Evolutionary conservation across 1,140 invertebrate species (phyloP), one percentile per base, ranked within the genome.

Genomic region (Cyclargus thomasi): DNA sequence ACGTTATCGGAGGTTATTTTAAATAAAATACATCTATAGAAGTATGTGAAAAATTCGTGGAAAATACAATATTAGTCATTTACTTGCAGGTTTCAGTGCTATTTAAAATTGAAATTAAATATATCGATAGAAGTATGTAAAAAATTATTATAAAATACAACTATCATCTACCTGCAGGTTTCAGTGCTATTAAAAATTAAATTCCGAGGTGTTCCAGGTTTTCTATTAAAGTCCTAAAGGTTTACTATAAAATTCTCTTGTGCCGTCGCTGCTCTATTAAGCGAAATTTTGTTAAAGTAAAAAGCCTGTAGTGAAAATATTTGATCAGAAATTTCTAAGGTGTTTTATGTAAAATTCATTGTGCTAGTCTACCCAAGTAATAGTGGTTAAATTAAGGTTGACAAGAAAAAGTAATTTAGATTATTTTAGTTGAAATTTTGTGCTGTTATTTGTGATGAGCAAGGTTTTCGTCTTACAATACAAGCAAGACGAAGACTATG

Each of bases 161-260:
- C 10, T 47, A 47, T 47, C 39, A 16, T 16, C 10, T 47, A 47
- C 39, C 39, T 47, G 10, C 39, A 47, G 39, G 8, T 47, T 47
- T 47, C 39, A 16, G 39, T 47, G 39, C 14, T 47, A 59, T 59
- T 59, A 59, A 59, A 55, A 59, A 59, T 18, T 6, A 59, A 59
- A 6, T 11, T 59, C 55, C 18, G 55, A 59, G 18, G 55, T 21
- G 55, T 59, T 11, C 55, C 55, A 18, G 10, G 55, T 21, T 59
- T 59, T 21, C 55, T 18, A 59, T 21, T 59, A 59, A 59, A 59
- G 55, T 20, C 18, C 21, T 59, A 18, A 59, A 59, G 55, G 20
- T 20, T 59, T 21, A 11, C 20, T 59, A 59, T 59, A 59, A 59
- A 59, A 59, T 59, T 11, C 18, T 10, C 39, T 47, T 16, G 39